Base-by-base conservation (phyloP, 2,797 vertebrate species). In the Takifugu ocellatus region DNA sequence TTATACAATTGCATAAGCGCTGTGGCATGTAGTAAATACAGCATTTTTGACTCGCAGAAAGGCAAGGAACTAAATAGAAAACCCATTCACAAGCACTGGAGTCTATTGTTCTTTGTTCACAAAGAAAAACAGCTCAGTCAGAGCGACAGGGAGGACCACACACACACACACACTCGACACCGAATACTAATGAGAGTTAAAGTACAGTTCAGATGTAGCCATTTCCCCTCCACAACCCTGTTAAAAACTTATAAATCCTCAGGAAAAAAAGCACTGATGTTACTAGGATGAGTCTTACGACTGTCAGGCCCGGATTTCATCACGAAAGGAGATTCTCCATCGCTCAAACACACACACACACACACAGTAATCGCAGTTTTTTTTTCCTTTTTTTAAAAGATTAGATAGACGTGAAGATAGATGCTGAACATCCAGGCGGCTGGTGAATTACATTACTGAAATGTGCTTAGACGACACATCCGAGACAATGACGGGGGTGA, bases 1-100 rank as follows among this genome's bases (percentile, higher is more conserved):
- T 89, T 89, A 84, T 92, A 93, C 90, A 93, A 92, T 93, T 93
- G 92, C 92, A 93, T 93, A 93, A 93, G 91, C 92, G 90, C 89
- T 92, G 91, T 91, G 90, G 91, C 90, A 75, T 91, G 89, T 91
- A 83, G 84, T 92, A 93, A 91, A 90, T 92, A 93, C 91, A 93
- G 92, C 92, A 93, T 92, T 92, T 91, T 90, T 91, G 90, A 92
- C 91, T 93, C 87, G 91, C 92, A 92, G 90, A 92, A 93, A 92
- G 91, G 91, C 73, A 78, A 89, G 72, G 78, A 91, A 88, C 87
- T 70, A 63, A 88, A 89, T 77, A 83, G 72, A 88, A 85, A 74
- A 88, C 88, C 69, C 84, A 88, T 89, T 89, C 90, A 92, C 90
- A 88, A 88, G 79, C 90, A 92, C 91, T 88, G 79, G 84, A 89